Evolutionary conservation across 2,797 vertebrate genomes (phyloP).

Genomic region (Eleutherodactylus coqui): DNA sequence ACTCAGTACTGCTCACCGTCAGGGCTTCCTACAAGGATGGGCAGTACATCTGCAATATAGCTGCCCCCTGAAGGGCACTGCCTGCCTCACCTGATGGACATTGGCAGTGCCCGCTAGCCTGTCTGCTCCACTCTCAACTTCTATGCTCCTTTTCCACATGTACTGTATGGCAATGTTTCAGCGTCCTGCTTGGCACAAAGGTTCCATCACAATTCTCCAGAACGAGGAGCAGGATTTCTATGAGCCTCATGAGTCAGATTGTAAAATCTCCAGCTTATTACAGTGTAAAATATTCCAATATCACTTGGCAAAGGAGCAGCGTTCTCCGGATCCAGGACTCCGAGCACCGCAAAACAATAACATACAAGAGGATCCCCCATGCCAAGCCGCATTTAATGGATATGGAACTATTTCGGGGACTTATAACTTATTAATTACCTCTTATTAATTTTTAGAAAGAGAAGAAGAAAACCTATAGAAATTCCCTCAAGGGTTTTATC

Average conservation of each 20-base stretch:
- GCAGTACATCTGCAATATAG: neutral
- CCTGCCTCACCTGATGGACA: neutral
- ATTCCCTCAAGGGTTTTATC: no score
- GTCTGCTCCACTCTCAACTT: neutral
- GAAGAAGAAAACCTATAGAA: no score
- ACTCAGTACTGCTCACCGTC: no score
- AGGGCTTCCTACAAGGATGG: no score
- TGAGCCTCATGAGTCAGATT: slow-evolving; percentile 13
- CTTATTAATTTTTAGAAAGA: no score
- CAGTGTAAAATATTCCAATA: neutral
- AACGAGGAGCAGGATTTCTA: neutral
- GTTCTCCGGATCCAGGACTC: neutral
- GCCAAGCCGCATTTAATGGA: no score
- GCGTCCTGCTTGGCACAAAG: neutral
- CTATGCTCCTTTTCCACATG: neutral
- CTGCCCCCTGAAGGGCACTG: neutral
- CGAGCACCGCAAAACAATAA: neutral
- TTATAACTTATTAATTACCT: no score
- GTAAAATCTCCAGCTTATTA: neutral
- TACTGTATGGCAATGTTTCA: neutral
- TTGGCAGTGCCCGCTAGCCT: neutral
- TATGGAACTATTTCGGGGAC: no score
- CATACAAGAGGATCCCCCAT: no score
- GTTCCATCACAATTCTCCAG: neutral
- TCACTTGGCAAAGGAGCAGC: neutral